Base-by-base conservation (phyloP, 1,140 invertebrate genomes). In the Drosophila carrolli region DNA sequence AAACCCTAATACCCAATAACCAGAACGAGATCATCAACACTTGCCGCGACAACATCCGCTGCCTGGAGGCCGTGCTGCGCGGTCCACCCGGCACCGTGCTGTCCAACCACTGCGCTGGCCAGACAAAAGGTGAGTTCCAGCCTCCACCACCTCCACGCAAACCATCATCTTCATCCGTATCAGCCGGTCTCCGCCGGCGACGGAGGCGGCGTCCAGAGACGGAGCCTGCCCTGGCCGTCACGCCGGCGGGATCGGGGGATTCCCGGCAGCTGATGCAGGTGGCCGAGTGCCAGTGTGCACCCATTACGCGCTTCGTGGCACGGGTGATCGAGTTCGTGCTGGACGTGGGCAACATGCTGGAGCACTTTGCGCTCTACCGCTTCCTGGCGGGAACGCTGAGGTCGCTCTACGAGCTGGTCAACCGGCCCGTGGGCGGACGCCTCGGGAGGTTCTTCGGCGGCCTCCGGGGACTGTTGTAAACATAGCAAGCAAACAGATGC, bases 21-120 rank as follows among this genome's bases (percentile, higher is more conserved):
- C 93, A 97, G 96, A 94, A 94, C 68, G 96, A 97, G 92, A 94
- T 97, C 66, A 93, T 96, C 79, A 94, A 94, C 46, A 96, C 95
- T 44, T 97, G 96, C 92, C 94, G 94, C 84, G 95, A 96, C 78
- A 96, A 96, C 90, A 94, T 96, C 54, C 94, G 93, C 61, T 96
- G 94, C 83, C 93, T 96, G 83, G 93, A 95, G 84, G 91, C 93
- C 16, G 93, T 96, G 59, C 81, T 95, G 50, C 82, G 78, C 35
- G 93, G 92, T 27, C 91, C 91, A 23, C 81, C 90, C 38, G 90
- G 91, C 55, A 90, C 84, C 41, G 86, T 92, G 47, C 59, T 92
- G 9, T 92, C 91, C 19, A 66, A 75, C 19, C 80, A 83, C 23
- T 91, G 91, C 74, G 65, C 80, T 51, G 80, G 75, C 70, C 86